Evolutionary conservation across 2,113 vertebrate genomes (phyloP).

Genomic region (Ailurus styani): DNA sequence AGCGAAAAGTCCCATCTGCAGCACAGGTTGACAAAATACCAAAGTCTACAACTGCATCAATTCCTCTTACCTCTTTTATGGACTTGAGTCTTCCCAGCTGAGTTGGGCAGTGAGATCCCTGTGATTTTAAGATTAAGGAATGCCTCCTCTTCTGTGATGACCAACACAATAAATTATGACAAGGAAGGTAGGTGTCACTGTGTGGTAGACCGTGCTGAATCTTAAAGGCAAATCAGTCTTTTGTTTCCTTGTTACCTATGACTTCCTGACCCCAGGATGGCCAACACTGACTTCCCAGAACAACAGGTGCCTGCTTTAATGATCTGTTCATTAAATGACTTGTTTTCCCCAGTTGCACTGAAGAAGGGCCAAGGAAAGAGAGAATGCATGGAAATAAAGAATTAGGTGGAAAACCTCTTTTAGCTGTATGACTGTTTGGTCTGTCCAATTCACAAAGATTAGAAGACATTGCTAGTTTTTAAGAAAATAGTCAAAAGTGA

Average conservation of each 20-base stretch:
- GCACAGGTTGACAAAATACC: rapidly evolving
- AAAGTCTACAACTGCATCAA: rapidly evolving
- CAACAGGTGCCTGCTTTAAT: not conserved
- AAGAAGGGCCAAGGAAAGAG: not conserved
- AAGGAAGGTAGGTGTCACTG: rapidly evolving
- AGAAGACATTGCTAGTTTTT: not conserved
- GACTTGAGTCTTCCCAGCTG: not conserved
- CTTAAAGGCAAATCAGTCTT: not conserved
- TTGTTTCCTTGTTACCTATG: not conserved
- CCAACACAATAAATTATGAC: rapidly evolving
- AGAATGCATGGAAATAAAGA: not conserved
- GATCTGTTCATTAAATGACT: not conserved
- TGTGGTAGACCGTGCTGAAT: rapidly evolving
- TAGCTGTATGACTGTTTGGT: not conserved
- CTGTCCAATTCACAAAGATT: not conserved
- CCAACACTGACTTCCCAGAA: not conserved
- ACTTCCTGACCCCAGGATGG: not conserved
- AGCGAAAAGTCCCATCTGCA: not conserved
- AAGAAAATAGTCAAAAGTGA: not conserved
- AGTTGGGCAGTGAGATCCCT: rapidly evolving
- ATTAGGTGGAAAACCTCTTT: rapidly evolving
- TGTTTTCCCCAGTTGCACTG: not conserved
- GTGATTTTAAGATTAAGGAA: not conserved
- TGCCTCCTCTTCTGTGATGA: not conserved
- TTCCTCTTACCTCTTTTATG: not conserved